Base-by-base conservation (phyloP, 2,888 invertebrate genomes). In the Caenorhabditis panamensis region DNA sequence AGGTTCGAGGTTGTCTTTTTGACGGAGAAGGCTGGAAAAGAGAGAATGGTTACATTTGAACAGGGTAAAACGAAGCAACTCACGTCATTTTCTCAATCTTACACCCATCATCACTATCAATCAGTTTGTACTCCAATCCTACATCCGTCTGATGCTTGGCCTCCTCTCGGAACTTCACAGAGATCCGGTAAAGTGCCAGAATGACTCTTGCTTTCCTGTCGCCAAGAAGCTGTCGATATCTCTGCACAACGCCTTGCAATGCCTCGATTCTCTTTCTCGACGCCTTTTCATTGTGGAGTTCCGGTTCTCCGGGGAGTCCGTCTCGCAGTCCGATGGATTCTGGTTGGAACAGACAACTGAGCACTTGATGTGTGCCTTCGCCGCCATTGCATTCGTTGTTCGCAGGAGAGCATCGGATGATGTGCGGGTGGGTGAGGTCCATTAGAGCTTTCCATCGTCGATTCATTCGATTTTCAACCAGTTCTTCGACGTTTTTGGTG, bases 1-100 rank as follows among this genome's bases (percentile, higher is more conserved):
- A 8, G 41, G 26, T 4, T 8, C 9, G 1, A 75, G 51, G 16
- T 49, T 28, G 11, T 49, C 31, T 0, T 6, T 31, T 69, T 77
- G 77, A n/a, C 69, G 77, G n/a, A 77, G 59, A 4, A 77, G 11
- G 26, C 77, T 77, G 69, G 41, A 69, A 68, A 20, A 6, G 28
- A 18, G 16, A 49, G 1, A 49, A 11, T 18, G 49, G 13, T 5
- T 63, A 6, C 9, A 31, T 31, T 31, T 6, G 31, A 22, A 20
- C 16, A 6, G 3, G n/a, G n/a, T 28, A 16, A 16, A 22, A 41
- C 9, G 11, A 18, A 4, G n/a, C 18, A 51, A 64, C 61, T 59
- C 31, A 72, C 72, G 61, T 67, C 28, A 56, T 24, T 11, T 18
- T 13, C 8, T 56, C 61, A 16, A 79, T 67, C 1, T n/a, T n/a